A percentile compares a stretch with the other conserved stretches of the same genome.
Conservation (phyloP, 2,888 invertebrate genomes). For the Drepana falcataria region DNA sequence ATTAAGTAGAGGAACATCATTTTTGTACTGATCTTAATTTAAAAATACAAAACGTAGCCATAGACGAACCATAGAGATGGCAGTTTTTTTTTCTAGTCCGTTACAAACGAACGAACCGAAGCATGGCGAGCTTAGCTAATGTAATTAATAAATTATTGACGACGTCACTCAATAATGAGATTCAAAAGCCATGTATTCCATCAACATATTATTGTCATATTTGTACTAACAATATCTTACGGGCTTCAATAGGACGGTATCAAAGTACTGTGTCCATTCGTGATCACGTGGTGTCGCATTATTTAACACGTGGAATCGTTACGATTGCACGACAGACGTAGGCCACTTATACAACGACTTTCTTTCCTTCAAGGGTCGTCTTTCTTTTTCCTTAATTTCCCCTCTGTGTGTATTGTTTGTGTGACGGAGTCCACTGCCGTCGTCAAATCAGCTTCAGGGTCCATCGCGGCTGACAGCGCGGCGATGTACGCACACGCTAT, state of each 20-base stretch:
- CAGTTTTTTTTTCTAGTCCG: too few relatives aligned
- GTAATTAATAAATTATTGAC: constrained; percentile 3
- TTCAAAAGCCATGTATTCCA: constrained; percentile 11
- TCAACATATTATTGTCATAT: constrained; percentile 53
- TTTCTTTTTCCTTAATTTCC: constrained; percentile 91
- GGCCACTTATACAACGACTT: constrained; percentile 2
- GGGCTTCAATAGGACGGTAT: constrained; percentile 45
- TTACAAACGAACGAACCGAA: too few relatives aligned
- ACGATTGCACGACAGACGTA: constrained; percentile 14
- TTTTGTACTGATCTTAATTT: constrained; percentile 3
- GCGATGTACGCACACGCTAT: constrained; percentile 96
- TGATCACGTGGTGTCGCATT: not conserved
- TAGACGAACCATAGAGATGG: too few relatives aligned
- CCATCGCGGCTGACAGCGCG: constrained; percentile 87
- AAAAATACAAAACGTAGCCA: too few relatives aligned
- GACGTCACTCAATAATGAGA: constrained; percentile 7
- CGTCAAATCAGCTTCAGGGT: constrained; percentile 82
- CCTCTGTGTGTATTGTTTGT: constrained; percentile 94
- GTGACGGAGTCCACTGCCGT: constrained; percentile 92
- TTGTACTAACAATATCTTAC: constrained; percentile 51
- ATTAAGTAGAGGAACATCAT: constrained; percentile 12
- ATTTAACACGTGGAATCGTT: constrained; percentile 12
- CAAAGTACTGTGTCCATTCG: constrained; percentile 8
- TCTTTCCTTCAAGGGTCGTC: constrained; percentile 80
- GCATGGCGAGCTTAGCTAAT: not conserved